Evolutionary conservation across 2,113 vertebrate species (phyloP).

Genomic region (Oryzias javanicus): DNA sequence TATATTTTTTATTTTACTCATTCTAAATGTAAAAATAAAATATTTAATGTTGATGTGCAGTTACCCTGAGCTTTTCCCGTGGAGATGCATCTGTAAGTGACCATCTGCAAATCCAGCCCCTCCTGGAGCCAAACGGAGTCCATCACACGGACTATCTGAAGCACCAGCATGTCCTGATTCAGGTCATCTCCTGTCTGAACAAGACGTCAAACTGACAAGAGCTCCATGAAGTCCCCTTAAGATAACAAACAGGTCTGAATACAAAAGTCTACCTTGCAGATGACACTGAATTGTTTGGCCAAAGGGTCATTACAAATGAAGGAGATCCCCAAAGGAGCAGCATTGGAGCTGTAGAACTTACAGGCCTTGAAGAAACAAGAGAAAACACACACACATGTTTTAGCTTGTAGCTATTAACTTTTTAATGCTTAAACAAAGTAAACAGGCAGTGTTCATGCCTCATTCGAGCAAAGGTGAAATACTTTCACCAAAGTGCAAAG

Average conservation of each 20-base stretch:
- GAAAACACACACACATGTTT: neutral
- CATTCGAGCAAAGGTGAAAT: too few relatives aligned
- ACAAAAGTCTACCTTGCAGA: slow-evolving; percentile 86
- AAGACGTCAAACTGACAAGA: neutral
- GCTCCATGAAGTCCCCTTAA: too few relatives aligned
- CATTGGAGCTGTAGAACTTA: slow-evolving; percentile 91
- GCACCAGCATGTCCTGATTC: slow-evolving; percentile 95
- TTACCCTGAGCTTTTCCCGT: slow-evolving; percentile 84
- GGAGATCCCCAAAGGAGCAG: slow-evolving; percentile 87
- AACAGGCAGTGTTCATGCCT: too few relatives aligned
- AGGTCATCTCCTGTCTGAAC: slow-evolving; percentile 89
- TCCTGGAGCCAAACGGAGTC: slow-evolving; percentile 91
- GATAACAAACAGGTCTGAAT: neutral
- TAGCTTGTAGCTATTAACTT: too few relatives aligned
- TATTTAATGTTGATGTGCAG: slow-evolving; percentile 5
- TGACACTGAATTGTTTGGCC: slow-evolving; percentile 85
- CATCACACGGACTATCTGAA: slow-evolving; percentile 94
- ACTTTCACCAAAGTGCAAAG: too few relatives aligned
- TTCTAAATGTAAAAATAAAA: neutral
- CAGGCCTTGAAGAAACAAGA: slow-evolving; percentile 76
- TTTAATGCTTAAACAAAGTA: too few relatives aligned
- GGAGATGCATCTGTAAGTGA: slow-evolving; percentile 91
- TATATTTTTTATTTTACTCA: neutral
- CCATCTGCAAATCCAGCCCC: slow-evolving; percentile 92
- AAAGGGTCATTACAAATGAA: slow-evolving; percentile 88